phyloP scores from a whole-genome alignment of 2,113 vertebrate species.

The Drymodes brunneopygia region DNA sequence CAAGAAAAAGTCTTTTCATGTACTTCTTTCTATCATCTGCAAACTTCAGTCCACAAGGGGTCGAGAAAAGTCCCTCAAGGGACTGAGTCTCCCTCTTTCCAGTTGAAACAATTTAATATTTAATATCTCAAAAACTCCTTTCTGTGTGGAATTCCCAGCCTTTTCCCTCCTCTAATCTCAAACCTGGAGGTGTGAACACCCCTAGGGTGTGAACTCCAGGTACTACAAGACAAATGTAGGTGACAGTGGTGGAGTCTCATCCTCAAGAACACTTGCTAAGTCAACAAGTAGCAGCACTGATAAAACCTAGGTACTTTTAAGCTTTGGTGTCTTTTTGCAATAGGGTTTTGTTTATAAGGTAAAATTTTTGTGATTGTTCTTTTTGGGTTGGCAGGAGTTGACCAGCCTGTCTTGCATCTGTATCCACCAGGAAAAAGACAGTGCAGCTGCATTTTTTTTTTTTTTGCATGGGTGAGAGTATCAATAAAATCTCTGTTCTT shows the following conservation, averaged over 20 bases:
- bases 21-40: background rate
- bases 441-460: background rate
- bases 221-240: background rate
- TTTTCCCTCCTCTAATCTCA: background rate
- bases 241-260: background rate
- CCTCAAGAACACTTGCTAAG: background rate
- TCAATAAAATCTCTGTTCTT: background rate
- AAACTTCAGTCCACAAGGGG: background rate
- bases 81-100: fast-evolving
- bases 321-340: background rate
- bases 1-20: background rate
- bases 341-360: background rate
- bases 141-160: background rate
- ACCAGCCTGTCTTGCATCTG: background rate
- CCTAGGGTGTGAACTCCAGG: background rate
- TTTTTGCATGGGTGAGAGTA: background rate
- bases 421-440: background rate
- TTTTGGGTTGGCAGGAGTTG: background rate
- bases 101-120: background rate
- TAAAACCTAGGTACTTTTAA: background rate
- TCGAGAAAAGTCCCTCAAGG: background rate
- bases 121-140: background rate
- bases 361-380: background rate
- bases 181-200: background rate
- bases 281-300: background rate